Evolutionary conservation across 2,888 invertebrate genomes (phyloP).

Genomic region (Ochropleura leucogaster): DNA sequence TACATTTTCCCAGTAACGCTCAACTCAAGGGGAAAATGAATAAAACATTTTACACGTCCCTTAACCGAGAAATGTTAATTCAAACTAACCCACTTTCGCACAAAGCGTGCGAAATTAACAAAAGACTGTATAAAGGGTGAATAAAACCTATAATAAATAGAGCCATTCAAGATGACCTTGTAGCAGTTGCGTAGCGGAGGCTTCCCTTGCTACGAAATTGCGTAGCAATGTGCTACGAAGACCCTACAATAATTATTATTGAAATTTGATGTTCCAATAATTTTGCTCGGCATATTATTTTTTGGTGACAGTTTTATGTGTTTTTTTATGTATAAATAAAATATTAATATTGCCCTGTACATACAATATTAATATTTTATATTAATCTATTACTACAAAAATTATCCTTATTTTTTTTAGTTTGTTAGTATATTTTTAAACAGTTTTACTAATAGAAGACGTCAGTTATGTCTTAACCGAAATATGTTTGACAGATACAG

Average conservation of each 20-base stretch:
- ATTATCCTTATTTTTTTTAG: too few species aligned
- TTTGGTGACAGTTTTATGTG: not conserved
- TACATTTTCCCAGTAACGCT: slow-evolving; percentile 17
- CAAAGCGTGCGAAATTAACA: slow-evolving; percentile 80
- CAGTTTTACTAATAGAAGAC: too few species aligned
- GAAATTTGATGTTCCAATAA: not conserved
- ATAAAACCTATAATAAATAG: slow-evolving; percentile 77
- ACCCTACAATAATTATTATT: slow-evolving; percentile 22
- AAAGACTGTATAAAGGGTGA: slow-evolving; percentile 78
- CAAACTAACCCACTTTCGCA: slow-evolving; percentile 80
- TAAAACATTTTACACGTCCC: slow-evolving; percentile 65
- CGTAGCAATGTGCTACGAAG: slow-evolving; percentile 71
- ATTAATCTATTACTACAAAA: too few species aligned
- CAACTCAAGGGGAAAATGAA: slow-evolving; percentile 46
- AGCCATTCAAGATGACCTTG: slow-evolving; percentile 76
- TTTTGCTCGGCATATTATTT: not conserved
- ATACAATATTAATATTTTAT: not conserved
- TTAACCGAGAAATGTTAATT: slow-evolving; percentile 72
- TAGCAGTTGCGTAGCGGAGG: slow-evolving; percentile 62
- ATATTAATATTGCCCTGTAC: too few species aligned
- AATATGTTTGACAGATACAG: too few species aligned
- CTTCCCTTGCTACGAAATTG: slow-evolving; percentile 62
- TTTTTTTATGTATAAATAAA: too few species aligned
- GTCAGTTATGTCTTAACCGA: too few species aligned
- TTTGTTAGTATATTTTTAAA: too few species aligned